phyloP scores from a whole-genome alignment of 1,140 invertebrate species.

The Lordiphosa clarofinis region DNA sequence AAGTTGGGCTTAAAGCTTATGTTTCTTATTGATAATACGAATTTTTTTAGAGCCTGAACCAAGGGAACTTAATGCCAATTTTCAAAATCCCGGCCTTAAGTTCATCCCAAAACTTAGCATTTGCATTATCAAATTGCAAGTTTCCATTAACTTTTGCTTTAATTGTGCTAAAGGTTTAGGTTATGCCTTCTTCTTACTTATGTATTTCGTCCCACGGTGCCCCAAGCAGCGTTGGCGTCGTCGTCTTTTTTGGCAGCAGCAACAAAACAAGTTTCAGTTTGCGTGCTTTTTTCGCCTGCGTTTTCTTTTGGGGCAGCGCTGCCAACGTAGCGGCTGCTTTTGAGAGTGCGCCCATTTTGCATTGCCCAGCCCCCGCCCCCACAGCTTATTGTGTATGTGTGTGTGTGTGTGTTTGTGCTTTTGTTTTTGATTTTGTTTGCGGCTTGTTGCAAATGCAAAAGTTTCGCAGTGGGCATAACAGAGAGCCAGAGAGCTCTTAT shows the following conservation, averaged over 20 bases:
- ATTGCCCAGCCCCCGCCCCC: constrained; percentile 39
- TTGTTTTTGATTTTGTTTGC: constrained; percentile 54
- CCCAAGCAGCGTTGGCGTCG: constrained; percentile 21
- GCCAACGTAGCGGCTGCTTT: constrained; percentile 4
- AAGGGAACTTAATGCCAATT: too few species aligned
- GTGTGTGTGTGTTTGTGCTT: constrained; percentile 28
- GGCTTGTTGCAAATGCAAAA: constrained; percentile 60
- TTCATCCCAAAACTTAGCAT: too few species aligned
- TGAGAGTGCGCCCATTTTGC: constrained; percentile 48
- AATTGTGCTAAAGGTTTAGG: too few species aligned
- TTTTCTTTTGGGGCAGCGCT: constrained; percentile 10
- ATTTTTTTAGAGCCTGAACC: too few species aligned
- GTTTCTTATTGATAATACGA: too few species aligned
- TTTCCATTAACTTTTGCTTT: too few species aligned
- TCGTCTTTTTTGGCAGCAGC: background rate
- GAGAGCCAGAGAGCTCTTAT: constrained; percentile 12
- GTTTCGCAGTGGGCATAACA: constrained; percentile 34
- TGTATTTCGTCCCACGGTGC: background rate
- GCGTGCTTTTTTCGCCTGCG: constrained; percentile 28
- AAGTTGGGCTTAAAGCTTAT: too few species aligned
- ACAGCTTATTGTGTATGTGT: constrained; percentile 11
- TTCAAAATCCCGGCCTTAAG: too few species aligned
- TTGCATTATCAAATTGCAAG: too few species aligned
- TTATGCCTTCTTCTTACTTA: too few species aligned
- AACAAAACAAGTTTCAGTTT: constrained; percentile 31